Evolutionary conservation across 2,113 vertebrate genomes (phyloP).

Genomic region (Malurus alboscapulatus): DNA sequence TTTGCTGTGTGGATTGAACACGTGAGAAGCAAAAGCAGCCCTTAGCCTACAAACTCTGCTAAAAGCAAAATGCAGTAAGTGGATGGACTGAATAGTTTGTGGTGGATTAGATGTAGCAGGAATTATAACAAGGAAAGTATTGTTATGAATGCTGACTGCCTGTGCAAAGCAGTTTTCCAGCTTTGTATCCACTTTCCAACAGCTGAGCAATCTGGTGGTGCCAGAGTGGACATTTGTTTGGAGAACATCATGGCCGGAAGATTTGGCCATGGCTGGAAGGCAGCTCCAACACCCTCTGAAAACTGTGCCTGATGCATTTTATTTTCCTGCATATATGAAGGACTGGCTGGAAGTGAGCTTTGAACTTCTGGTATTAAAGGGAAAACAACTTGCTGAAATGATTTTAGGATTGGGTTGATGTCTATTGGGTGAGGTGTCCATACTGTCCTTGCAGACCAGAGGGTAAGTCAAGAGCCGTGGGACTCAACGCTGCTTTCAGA

Average conservation of each 20-base stretch:
- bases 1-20: not conserved
- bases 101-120: not conserved
- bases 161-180: not conserved
- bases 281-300: not conserved
- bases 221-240: not conserved
- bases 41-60: not conserved
- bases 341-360: not conserved
- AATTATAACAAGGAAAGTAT: not conserved
- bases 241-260: rapidly evolving
- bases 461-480: not conserved
- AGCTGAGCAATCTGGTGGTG: not conserved
- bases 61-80: not conserved
- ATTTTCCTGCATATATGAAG: not conserved
- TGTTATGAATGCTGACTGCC: not conserved
- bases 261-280: not conserved
- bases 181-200: not conserved
- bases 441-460: not conserved
- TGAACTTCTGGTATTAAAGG: not conserved
- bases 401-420: not conserved
- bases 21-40: not conserved
- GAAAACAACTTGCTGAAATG: not conserved
- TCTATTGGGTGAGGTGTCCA: not conserved
- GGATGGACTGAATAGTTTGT: not conserved
- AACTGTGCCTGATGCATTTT: not conserved
- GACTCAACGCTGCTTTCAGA: not conserved